These are phyloP conservation scores for Genyomyrus donnyi DNA, from an alignment of 2,113 vertebrate genomes.

Conservation along the genomic window DNA sequence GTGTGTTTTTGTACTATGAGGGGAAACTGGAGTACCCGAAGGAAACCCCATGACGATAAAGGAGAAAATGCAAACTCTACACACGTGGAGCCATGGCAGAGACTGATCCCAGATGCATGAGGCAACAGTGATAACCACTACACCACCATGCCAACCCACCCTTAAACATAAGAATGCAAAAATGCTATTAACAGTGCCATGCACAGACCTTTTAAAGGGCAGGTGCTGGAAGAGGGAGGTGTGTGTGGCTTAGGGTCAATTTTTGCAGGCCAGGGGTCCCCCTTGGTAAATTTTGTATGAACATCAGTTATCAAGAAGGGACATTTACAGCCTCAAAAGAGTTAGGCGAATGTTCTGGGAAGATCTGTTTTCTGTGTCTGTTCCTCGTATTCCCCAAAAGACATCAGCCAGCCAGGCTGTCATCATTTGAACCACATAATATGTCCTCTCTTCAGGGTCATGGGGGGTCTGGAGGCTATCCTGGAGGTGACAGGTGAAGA, in stretches of 20 bases:
- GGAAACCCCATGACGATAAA: not conserved
- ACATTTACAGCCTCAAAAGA: not conserved
- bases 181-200: not conserved
- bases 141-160: not conserved
- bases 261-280: not conserved
- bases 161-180: not conserved
- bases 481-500: too few relatives aligned
- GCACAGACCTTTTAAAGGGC: not conserved
- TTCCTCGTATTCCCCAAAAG: not conserved
- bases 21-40: not conserved
- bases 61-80: not conserved
- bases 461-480: too few relatives aligned
- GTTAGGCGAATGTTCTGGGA: not conserved
- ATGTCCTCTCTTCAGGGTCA: not conserved
- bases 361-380: not conserved
- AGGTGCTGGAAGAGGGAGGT: not conserved
- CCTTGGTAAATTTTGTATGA: not conserved
- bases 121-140: not conserved
- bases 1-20: not conserved
- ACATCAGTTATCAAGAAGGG: not conserved
- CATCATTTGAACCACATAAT: not conserved
- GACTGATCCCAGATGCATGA: not conserved
- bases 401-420: constrained; percentile 1
- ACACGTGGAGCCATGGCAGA: not conserved
- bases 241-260: not conserved